Conservation (phyloP, 2,113 vertebrate species). For the Salvelinus namaycush region DNA sequence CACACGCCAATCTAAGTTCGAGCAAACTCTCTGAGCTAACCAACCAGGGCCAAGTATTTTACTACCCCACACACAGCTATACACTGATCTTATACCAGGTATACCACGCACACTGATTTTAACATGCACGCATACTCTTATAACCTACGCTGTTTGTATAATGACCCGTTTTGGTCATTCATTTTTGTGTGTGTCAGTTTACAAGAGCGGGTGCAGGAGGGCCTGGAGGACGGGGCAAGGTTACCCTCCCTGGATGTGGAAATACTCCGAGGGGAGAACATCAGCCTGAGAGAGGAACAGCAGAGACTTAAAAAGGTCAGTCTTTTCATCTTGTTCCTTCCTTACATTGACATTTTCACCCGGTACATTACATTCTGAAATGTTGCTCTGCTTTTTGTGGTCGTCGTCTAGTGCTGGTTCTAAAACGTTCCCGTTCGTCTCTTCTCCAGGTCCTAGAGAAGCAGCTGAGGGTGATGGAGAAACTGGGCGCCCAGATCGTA, state of each 20-base stretch:
- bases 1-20: neutral
- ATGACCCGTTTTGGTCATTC: neutral
- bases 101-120: neutral
- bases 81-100: neutral
- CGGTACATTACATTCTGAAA: too few relatives aligned
- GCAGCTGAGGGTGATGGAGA: constrained; percentile 88
- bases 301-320: constrained; percentile 89
- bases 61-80: neutral
- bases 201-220: constrained; percentile 85
- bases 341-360: neutral
- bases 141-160: neutral
- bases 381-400: too few relatives aligned
- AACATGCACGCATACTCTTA: neutral
- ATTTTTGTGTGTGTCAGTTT: constrained; percentile 70
- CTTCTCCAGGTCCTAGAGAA: constrained; percentile 85
- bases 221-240: constrained; percentile 78
- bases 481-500: constrained; percentile 81
- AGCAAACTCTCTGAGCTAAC: too few relatives aligned
- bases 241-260: constrained; percentile 75
- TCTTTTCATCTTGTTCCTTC: neutral
- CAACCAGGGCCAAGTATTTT: too few relatives aligned
- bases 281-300: constrained; percentile 82
- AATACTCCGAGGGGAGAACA: constrained; percentile 76
- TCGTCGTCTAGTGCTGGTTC: too few relatives aligned
- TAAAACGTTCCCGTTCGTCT: constrained; percentile 2